These are phyloP conservation scores for Montipora efflorescens DNA, from an alignment of 64 coral and sea anemone genomes.

Conservation along the genomic window DNA sequence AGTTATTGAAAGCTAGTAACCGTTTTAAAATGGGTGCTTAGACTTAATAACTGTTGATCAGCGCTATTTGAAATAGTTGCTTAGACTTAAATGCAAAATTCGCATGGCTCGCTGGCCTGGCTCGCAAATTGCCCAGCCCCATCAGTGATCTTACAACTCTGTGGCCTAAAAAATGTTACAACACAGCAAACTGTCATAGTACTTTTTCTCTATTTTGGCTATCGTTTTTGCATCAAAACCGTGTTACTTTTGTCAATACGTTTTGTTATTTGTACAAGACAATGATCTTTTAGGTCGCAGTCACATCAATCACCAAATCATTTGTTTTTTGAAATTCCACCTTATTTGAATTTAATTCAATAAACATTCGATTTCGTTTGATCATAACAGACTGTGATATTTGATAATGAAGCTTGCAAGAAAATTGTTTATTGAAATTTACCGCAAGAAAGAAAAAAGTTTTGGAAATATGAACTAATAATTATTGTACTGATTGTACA, in stretches of 20 bases:
- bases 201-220: not conserved
- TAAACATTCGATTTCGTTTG: not conserved
- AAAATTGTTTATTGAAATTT: not conserved
- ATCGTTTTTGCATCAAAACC: not conserved
- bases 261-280: slow-evolving; percentile 14
- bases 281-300: not conserved
- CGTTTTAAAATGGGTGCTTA: too few relatives aligned
- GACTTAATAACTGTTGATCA: too few relatives aligned
- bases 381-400: too few relatives aligned
- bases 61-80: too few relatives aligned
- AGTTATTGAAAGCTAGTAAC: too few relatives aligned
- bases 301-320: not conserved
- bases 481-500: not conserved
- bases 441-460: too few relatives aligned
- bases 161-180: too few relatives aligned
- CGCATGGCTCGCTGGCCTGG: too few relatives aligned
- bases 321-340: not conserved
- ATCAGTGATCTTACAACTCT: too few relatives aligned
- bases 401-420: not conserved
- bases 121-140: too few relatives aligned
- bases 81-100: too few relatives aligned
- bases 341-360: not conserved
- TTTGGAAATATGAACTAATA: not conserved
- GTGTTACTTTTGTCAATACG: slow-evolving; percentile 10
- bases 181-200: not conserved